Percentiles rank a stretch among this genome's conserved stretches.
Evolutionary conservation across 2,888 invertebrate genomes (phyloP).

Genomic region (Adelognathus sp.): DNA sequence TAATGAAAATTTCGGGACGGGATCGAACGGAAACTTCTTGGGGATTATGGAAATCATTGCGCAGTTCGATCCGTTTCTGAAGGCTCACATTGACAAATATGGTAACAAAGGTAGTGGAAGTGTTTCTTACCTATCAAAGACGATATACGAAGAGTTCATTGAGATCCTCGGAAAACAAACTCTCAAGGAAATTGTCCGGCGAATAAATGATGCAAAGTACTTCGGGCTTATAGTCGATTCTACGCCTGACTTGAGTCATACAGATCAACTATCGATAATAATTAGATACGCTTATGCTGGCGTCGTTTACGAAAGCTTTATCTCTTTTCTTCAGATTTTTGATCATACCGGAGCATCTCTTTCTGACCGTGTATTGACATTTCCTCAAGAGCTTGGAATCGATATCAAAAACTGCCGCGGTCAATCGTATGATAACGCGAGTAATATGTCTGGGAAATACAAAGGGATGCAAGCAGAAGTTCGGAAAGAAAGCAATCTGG

Average conservation of each 20-base stretch:
- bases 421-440: conserved; percentile 66
- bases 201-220: no score
- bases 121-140: conserved; percentile 67
- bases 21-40: conserved; percentile 70
- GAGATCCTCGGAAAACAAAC: no score
- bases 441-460: conserved; percentile 60
- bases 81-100: conserved; percentile 63
- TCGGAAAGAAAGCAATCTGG: conserved; percentile 49
- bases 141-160: conserved; percentile 71
- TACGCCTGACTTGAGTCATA: no score
- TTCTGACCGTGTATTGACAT: no score
- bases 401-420: conserved; percentile 63
- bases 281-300: no score
- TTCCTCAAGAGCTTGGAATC: conserved; percentile 13
- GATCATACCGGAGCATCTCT: no score
- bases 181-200: no score
- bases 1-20: conserved; percentile 65
- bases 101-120: conserved; percentile 66
- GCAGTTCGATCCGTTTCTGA: conserved; percentile 69
- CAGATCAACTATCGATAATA: no score
- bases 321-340: no score
- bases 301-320: no score
- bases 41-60: conserved; percentile 67
- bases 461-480: conserved; percentile 63
- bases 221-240: no score